These are phyloP conservation scores for Takifugu flavidus DNA, from an alignment of 2,113 vertebrate genomes.

Conservation along the genomic window DNA sequence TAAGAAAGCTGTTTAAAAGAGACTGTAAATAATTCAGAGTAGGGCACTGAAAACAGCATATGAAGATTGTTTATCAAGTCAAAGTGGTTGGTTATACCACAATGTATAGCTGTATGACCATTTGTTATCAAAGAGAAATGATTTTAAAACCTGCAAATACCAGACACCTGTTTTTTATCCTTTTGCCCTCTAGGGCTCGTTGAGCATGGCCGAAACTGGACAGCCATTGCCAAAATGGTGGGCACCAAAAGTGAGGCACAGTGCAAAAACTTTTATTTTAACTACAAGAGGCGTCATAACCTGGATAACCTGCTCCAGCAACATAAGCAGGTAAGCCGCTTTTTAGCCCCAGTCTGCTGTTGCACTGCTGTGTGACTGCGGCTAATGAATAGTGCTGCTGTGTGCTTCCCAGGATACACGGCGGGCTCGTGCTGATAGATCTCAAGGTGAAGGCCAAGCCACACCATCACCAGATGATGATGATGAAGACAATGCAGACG, in stretches of 20 bases:
- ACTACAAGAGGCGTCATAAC: conserved; percentile 96
- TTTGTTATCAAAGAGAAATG: no score
- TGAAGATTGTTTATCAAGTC: neutral
- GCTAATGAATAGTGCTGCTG: neutral
- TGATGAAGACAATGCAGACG: conserved; percentile 93
- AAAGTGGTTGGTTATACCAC: neutral
- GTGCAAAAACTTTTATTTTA: conserved; percentile 99
- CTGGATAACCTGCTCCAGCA: conserved; percentile 95
- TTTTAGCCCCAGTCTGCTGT: neutral
- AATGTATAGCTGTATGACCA: no score
- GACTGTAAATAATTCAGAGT: neutral
- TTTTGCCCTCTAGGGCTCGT: conserved; percentile 80
- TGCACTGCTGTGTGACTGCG: neutral
- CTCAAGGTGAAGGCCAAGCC: conserved; percentile 90
- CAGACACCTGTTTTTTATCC: conserved; percentile 3
- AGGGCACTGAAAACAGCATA: neutral
- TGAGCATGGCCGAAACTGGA: conserved; percentile 96
- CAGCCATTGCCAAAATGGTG: conserved; percentile 98
- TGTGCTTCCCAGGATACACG: conserved; percentile 72
- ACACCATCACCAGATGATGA: conserved; percentile 92
- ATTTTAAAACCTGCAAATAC: neutral
- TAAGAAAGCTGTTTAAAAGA: neutral
- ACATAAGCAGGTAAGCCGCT: conserved; percentile 83
- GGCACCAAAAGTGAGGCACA: conserved; percentile 97
- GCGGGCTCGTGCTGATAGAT: conserved; percentile 87